Conservation (phyloP, 1,140 invertebrate species). For the Megathymus violae region DNA sequence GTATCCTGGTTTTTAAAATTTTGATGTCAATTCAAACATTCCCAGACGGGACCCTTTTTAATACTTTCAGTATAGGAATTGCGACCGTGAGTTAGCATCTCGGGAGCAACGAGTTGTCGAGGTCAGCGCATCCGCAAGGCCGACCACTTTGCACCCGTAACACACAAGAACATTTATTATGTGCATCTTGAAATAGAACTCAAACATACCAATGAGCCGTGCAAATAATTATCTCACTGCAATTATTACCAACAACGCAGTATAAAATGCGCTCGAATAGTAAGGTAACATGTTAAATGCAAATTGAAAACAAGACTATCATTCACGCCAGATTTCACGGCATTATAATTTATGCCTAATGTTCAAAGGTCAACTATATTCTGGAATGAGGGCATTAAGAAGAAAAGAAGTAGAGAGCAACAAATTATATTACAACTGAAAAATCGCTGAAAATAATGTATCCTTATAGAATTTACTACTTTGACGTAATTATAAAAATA, state of each 20-base stretch:
- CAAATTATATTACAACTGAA: too few relatives aligned
- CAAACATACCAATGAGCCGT: constrained; percentile 28
- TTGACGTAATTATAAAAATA: too few relatives aligned
- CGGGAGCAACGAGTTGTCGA: constrained; percentile 35
- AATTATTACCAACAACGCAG: constrained; percentile 20
- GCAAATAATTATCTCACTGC: constrained; percentile 28
- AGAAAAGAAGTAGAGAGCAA: too few relatives aligned
- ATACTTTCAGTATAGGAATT: constrained; percentile 15
- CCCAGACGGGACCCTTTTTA: not conserved
- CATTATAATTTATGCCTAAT: too few relatives aligned
- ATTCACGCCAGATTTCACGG: too few relatives aligned
- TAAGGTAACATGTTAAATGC: not conserved
- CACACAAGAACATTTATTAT: constrained; percentile 44
- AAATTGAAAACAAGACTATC: too few relatives aligned
- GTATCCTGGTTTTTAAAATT: too few relatives aligned
- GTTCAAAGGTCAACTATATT: too few relatives aligned
- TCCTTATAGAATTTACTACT: too few relatives aligned
- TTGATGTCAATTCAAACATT: constrained; percentile 9
- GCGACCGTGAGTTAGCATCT: constrained; percentile 17
- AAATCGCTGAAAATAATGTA: too few relatives aligned
- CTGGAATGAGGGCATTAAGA: too few relatives aligned
- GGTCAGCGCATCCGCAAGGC: constrained; percentile 48
- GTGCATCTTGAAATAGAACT: constrained; percentile 47
- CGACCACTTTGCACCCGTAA: constrained; percentile 40
- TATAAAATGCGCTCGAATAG: constrained; percentile 3